phyloP scores from a whole-genome alignment of 2,888 invertebrate genomes.

The Nipponacmea schrenckii region DNA sequence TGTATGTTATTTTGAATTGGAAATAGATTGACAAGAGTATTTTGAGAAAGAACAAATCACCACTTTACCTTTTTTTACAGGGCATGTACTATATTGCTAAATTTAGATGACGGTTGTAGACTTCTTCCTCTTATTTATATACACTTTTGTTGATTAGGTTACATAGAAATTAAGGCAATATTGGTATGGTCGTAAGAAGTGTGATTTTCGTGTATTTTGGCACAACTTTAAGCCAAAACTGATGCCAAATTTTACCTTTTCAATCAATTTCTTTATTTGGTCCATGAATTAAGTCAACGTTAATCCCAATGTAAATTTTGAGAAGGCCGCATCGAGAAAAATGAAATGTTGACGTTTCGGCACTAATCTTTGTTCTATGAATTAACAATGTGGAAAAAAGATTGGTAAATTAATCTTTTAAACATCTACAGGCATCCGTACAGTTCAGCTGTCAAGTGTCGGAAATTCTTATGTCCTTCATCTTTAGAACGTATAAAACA shows the following conservation, averaged over 20 bases:
- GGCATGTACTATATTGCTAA: too few relatives aligned
- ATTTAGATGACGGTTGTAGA: too few relatives aligned
- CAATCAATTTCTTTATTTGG: constrained; percentile 9
- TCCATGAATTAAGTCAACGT: constrained; percentile 6
- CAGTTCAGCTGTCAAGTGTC: too few relatives aligned
- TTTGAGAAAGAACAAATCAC: too few relatives aligned
- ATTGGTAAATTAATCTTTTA: too few relatives aligned
- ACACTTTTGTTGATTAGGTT: not conserved
- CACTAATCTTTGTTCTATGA: not conserved
- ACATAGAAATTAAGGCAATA: not conserved
- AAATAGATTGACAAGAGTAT: too few relatives aligned
- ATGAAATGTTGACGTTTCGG: not conserved
- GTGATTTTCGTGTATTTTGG: not conserved
- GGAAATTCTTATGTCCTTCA: too few relatives aligned
- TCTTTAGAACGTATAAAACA: too few relatives aligned
- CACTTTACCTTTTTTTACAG: not conserved
- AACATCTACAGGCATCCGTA: too few relatives aligned
- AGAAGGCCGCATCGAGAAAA: not conserved
- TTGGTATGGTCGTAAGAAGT: not conserved
- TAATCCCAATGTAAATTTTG: not conserved
- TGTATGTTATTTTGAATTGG: not conserved
- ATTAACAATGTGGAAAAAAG: not conserved
- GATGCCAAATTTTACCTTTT: constrained; percentile 1
- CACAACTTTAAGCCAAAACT: not conserved
- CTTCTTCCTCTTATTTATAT: too few relatives aligned